Evolutionary conservation across 2,113 vertebrate genomes (phyloP).

Genomic region (Gavia stellata): DNA sequence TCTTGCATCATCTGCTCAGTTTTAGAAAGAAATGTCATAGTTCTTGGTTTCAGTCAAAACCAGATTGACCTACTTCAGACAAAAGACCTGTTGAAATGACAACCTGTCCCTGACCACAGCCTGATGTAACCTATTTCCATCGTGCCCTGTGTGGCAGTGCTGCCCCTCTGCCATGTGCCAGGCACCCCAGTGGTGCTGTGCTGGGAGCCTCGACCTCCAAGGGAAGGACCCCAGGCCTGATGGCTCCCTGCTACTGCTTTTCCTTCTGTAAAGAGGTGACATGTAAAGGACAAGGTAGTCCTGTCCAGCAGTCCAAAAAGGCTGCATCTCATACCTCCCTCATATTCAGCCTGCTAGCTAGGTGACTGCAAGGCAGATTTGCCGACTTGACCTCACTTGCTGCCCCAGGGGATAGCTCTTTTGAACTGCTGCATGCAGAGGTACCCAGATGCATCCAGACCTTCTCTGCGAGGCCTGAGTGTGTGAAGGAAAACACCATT

Average conservation of each 20-base stretch:
- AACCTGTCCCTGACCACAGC: not conserved
- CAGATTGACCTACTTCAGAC: not conserved
- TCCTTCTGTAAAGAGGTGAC: not conserved
- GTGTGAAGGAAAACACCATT: not conserved
- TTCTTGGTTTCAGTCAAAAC: not conserved
- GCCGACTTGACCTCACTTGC: not conserved
- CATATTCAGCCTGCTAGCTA: not conserved
- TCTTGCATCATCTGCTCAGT: not conserved
- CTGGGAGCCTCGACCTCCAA: not conserved
- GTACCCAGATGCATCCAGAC: not conserved
- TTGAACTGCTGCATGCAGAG: not conserved
- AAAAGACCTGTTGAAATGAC: not conserved
- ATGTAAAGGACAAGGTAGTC: not conserved
- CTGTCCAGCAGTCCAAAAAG: not conserved
- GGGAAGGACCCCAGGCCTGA: not conserved
- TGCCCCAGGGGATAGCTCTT: not conserved
- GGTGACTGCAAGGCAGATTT: not conserved
- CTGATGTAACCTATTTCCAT: not conserved
- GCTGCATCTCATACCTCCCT: not conserved
- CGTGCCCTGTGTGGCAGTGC: not conserved
- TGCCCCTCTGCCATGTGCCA: not conserved
- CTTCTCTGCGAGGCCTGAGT: not conserved
- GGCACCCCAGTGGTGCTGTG: accelerated
- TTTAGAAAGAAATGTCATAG: not conserved
- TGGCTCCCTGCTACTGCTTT: not conserved